Evolutionary conservation across 2,113 vertebrate species (phyloP), one percentile per base, ranked within the genome.

Genomic region (Megalops atlanticus): DNA sequence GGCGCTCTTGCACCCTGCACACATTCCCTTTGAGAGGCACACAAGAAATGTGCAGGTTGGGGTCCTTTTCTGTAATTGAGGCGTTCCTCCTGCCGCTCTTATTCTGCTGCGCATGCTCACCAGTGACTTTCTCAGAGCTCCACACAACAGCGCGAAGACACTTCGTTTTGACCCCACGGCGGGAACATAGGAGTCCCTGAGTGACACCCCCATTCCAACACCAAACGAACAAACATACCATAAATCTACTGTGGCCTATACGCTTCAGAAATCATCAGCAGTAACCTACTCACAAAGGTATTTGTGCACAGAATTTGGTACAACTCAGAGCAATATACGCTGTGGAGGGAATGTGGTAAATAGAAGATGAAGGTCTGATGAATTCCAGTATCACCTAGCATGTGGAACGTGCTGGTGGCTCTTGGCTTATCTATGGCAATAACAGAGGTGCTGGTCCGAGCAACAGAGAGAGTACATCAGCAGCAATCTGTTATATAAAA

Each of bases 401-500:
- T n/a, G n/a, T n/a, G n/a, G n/a, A n/a, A n/a, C n/a, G n/a, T n/a
- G n/a, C n/a, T n/a, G n/a, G n/a, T n/a, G n/a, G n/a, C n/a, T n/a
- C n/a, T n/a, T n/a, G n/a, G n/a, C n/a, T n/a, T n/a, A n/a, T n/a
- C n/a, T n/a, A n/a, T n/a, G n/a, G n/a, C n/a, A n/a, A n/a, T n/a
- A n/a, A n/a, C n/a, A n/a, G n/a, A n/a, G n/a, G n/a, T n/a, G n/a
- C 58, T 10, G n/a, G 24, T 21, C 4, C 58, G 58, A 64, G 43
- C 43, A 45, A 45, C 7, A 45, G 43, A 45, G 43, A 45, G 72
- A 16, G 58, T 27, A 43, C 68, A 35, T 72, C 69, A 70, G 64
- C 16, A 24, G 45, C 33, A 77, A 64, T 27, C 21, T 39, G 74
- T 41, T n/a, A 16, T 14, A 71, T 33, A 52, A 47, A 82, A 82